Conservation (phyloP, 2,113 vertebrate species). For the Xiphophorus hellerii region DNA sequence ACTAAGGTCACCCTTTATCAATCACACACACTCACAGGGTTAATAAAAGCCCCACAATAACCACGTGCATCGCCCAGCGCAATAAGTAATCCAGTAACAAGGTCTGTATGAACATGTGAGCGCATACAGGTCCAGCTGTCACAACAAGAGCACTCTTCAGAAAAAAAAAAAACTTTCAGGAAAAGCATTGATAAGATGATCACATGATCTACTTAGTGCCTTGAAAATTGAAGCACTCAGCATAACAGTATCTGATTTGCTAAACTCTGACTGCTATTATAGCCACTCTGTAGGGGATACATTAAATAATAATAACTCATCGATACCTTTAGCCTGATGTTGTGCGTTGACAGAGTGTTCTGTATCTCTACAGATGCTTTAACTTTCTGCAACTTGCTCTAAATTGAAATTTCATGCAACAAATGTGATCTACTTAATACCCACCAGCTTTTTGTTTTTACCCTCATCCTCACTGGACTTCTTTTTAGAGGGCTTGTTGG, state of each 20-base stretch:
- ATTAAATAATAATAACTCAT: constrained; percentile 67
- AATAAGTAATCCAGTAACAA: constrained; percentile 24
- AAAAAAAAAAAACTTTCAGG: constrained; percentile 17
- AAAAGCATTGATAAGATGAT: constrained; percentile 29
- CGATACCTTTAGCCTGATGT: constrained; percentile 36
- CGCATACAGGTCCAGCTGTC: constrained; percentile 32
- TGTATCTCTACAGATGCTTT: constrained; percentile 15
- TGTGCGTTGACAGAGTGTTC: constrained; percentile 20
- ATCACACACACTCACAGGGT: constrained; percentile 11
- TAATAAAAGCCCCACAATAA: constrained; percentile 1
- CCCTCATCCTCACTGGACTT: constrained; percentile 81
- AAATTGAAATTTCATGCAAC: constrained; percentile 17
- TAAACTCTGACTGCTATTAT: constrained; percentile 51
- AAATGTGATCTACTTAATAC: constrained; percentile 38
- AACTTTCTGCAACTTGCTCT: constrained; percentile 11
- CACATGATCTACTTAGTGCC: constrained; percentile 60
- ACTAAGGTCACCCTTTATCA: constrained; percentile 31
- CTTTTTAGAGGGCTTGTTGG: constrained; percentile 80
- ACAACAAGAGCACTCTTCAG: constrained; percentile 50
- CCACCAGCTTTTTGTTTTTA: constrained; percentile 86
- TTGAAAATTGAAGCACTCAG: constrained; percentile 60
- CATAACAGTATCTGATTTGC: constrained; percentile 58
- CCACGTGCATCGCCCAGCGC: background rate
- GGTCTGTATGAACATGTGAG: background rate
- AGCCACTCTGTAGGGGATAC: constrained; percentile 33